Conservation (phyloP, 1,140 invertebrate genomes). For the Glossosoma conforme region DNA sequence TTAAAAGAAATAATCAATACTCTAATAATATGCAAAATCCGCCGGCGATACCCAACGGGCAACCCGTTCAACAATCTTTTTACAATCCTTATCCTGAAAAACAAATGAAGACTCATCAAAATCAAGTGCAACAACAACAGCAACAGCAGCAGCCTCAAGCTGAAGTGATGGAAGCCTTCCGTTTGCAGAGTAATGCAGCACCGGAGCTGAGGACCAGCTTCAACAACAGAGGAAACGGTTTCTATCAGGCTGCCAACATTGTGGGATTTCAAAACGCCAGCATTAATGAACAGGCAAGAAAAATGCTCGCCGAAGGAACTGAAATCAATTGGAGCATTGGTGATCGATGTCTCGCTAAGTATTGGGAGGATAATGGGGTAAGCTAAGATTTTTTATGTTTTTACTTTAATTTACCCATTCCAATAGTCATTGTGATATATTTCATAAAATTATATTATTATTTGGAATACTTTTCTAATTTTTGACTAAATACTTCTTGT, state of each 20-base stretch:
- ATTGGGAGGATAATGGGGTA: conserved; percentile 89
- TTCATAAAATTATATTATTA: conserved; percentile 1
- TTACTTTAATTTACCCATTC: background rate
- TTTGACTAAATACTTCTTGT: conserved; percentile 19
- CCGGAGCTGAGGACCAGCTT: conserved; percentile 21
- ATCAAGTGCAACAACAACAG: conserved; percentile 4
- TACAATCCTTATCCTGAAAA: conserved; percentile 23
- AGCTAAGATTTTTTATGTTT: conserved; percentile 33
- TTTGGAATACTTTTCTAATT: background rate
- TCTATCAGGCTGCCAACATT: conserved; percentile 53
- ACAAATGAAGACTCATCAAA: conserved; percentile 21
- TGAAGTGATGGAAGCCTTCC: conserved; percentile 19
- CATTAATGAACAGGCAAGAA: conserved; percentile 56
- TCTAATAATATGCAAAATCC: conserved; percentile 28
- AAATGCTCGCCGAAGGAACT: conserved; percentile 42
- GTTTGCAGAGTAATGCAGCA: conserved; percentile 12
- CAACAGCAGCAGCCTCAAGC: conserved; percentile 5
- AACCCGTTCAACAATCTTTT: conserved; percentile 28
- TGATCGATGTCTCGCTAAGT: conserved; percentile 80
- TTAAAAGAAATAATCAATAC: conserved; percentile 25
- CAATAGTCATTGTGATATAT: background rate
- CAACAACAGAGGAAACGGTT: conserved; percentile 34
- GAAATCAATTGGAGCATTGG: conserved; percentile 67
- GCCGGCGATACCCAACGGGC: conserved; percentile 37
- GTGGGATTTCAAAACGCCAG: conserved; percentile 57